Percentiles rank a stretch among this genome's conserved stretches.
These are phyloP conservation scores for Lasioglossum pauxillum DNA, from an alignment of 2,888 invertebrate genomes.

Conservation along the genomic window DNA sequence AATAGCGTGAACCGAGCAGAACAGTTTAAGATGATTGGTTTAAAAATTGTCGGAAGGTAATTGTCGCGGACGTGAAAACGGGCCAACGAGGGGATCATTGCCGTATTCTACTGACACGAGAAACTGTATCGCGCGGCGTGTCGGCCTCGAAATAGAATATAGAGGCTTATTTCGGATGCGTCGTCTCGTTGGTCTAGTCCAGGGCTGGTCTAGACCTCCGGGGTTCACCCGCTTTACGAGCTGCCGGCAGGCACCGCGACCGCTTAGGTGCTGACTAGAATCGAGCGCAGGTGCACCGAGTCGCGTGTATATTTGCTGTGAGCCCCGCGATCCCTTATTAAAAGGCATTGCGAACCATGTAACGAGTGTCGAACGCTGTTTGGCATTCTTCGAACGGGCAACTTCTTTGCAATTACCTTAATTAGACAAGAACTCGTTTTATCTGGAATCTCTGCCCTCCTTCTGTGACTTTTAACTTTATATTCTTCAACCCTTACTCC, in stretches of 20 bases:
- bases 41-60: conserved; percentile 26
- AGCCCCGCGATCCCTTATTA: conserved; percentile 57
- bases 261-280: conserved; percentile 58
- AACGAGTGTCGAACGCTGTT: conserved; percentile 40
- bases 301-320: conserved; percentile 58
- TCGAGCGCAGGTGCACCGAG: conserved; percentile 65
- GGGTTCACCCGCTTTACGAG: conserved; percentile 76
- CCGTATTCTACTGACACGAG: conserved; percentile 66
- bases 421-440: background rate
- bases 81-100: conserved; percentile 65
- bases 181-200: conserved; percentile 77
- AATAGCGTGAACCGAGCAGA: background rate
- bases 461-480: background rate
- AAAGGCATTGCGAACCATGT: conserved; percentile 54
- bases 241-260: conserved; percentile 67
- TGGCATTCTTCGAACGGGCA: background rate
- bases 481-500: background rate
- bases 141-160: conserved; percentile 79
- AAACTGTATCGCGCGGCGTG: conserved; percentile 71
- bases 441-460: background rate
- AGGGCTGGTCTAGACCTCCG: conserved; percentile 80
- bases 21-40: background rate
- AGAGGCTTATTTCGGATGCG: conserved; percentile 80
- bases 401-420: background rate
- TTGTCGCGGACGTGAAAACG: conserved; percentile 39